Base-by-base conservation (phyloP, 1,140 invertebrate species). In the Thaumetopoea pityocampa region DNA sequence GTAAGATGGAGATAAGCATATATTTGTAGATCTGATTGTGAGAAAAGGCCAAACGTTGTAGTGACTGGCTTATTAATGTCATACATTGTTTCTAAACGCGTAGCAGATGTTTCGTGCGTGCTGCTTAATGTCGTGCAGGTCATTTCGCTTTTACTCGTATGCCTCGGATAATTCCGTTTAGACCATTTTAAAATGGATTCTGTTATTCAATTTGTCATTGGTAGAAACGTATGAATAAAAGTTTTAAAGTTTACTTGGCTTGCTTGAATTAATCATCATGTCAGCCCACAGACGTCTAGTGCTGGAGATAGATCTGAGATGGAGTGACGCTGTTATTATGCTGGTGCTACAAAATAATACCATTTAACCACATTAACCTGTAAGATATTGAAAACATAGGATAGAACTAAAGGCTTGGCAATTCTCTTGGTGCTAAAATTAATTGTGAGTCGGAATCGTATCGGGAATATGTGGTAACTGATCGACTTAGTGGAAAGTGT, bases 81-180 rank as follows among this genome's bases (percentile, higher is more conserved):
- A 53, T 53, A 47, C 44, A 43, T 53, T 47, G 43, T 44, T 38
- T 23, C 36, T 53, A 53, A 53, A 41, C 24, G 50, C 15, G 33
- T 11, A 19, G 30, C 50, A 52, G 49, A 44, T 51, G 49, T 40
- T 30, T 28, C n/a, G 11, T 33, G 17, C 11, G 19, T 32, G 18
- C n/a, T 3, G 23, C 27, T 9, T 24, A 30, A 41, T 17, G 14
- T 30, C 32, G 37, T 23, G 16, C n/a, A 32, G 12, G 28, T 41
- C 29, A 19, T 40, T 24, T 30, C 12, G 28, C n/a, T 1, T n/a
- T n/a, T n/a, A n/a, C n/a, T n/a, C n/a, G n/a, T n/a, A 24, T 8
- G 19, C n/a, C n/a, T n/a, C n/a, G 26, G 10, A 28, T 28, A 28
- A 28, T 28, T 28, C 12, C 8, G 11, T 28, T 28, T 14, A 14